Base-by-base conservation (phyloP, 2,888 invertebrate genomes). In the Leptodirus hochenwartii region DNA sequence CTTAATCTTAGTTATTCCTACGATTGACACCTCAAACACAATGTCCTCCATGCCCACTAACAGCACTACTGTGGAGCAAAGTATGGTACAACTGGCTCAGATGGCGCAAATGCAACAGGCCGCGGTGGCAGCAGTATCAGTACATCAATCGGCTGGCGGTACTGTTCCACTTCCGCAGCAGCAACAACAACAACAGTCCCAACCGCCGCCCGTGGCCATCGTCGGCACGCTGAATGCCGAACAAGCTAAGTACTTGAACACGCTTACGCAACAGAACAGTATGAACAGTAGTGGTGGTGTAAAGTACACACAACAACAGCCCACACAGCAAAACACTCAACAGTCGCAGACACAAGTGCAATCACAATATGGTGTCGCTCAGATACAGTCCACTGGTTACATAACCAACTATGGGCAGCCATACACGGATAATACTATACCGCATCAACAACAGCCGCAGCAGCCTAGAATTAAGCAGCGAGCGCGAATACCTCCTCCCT, bases 401-500 rank as follows among this genome's bases (percentile, higher is more conserved):
- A n/a, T n/a, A n/a, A n/a, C 40, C 39, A 31, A 34, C 33, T 25
- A 34, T 34, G 29, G 37, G 34, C 33, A 41, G 32, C 34, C n/a
- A n/a, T n/a, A n/a, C n/a, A n/a, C n/a, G n/a, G n/a, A n/a, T n/a
- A 22, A 22, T 22, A n/a, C 25, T 10, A 30, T 27, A 3, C 35
- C 33, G 15, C 32, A 32, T 16, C 31, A 31, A 30, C 35, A 33
- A 25, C 25, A 32, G 16, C 34, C 33, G 16, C 27, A 29, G 28
- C 27, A 30, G 25, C 27, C 33, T 10, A 51, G 73, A 46, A 64
- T 68, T 40, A 69, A 67, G 31, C 75, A 70, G 49, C 54, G 79
- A 34, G 75, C 79, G 15, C 57, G 81, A 39, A 68, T 82, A 34
- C 84, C 84, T 13, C 84, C 84, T 15, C 82, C 84, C 4, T 82